These are phyloP conservation scores for Thunnus thynnus DNA, from an alignment of 2,113 vertebrate species.

Conservation along the genomic window DNA sequence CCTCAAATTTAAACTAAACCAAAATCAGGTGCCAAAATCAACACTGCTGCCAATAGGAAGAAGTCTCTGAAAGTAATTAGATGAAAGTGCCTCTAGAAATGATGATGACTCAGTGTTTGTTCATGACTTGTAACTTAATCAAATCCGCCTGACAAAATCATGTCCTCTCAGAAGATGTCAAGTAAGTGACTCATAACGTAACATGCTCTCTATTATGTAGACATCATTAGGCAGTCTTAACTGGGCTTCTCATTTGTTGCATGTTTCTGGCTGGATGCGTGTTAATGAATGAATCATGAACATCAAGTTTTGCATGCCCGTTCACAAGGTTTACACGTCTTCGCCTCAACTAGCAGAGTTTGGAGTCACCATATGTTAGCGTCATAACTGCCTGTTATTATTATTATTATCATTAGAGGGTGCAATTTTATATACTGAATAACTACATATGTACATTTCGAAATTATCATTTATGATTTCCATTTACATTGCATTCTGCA, in stretches of 20 bases:
- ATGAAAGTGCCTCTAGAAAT: slow-evolving; percentile 21
- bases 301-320: not conserved
- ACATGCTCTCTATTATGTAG: not conserved
- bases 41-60: too few species aligned
- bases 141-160: slow-evolving; percentile 3
- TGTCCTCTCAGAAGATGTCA: not conserved
- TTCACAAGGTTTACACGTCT: not conserved
- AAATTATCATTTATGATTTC: not conserved
- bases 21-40: too few species aligned
- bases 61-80: slow-evolving; percentile 3
- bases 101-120: slow-evolving; percentile 10
- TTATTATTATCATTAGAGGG: too few species aligned
- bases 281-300: not conserved
- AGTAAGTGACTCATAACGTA: slow-evolving; percentile 8
- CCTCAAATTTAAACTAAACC: too few species aligned
- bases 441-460: too few species aligned
- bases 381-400: too few species aligned
- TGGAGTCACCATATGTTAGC: not conserved
- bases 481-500: not conserved
- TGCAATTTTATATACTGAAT: too few species aligned
- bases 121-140: not conserved
- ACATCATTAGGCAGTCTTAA: not conserved
- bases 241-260: too few species aligned
- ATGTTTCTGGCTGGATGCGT: not conserved
- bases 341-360: not conserved